Percentiles rank a stretch among this genome's conserved stretches.
phyloP scores from a whole-genome alignment of 2,797 vertebrate species.

The Numenius phaeopus region DNA sequence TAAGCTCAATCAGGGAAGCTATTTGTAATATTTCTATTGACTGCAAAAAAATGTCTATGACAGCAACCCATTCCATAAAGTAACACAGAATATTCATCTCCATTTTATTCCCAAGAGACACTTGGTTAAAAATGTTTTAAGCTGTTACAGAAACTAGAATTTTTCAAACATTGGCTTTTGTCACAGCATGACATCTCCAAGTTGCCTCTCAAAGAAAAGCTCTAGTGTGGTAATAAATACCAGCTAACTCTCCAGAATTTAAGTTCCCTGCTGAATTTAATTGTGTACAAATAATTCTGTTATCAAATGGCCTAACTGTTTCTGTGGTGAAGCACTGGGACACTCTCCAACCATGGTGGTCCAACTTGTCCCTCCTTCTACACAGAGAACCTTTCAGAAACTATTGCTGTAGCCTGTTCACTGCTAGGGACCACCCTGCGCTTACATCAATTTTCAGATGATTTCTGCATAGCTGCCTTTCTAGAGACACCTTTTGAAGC shows the following conservation, averaged over 20 bases:
- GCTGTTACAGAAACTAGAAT: background rate
- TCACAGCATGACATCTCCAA: background rate
- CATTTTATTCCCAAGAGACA: background rate
- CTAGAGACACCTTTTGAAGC: background rate
- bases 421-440: background rate
- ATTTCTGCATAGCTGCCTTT: background rate
- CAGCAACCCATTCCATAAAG: background rate
- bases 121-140: background rate
- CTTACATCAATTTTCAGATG: background rate
- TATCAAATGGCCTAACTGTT: background rate
- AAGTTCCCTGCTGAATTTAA: background rate
- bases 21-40: background rate
- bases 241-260: background rate
- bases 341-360: background rate
- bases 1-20: background rate
- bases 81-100: background rate
- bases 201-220: background rate
- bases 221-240: background rate
- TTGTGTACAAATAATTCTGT: background rate
- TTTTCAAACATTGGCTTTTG: background rate
- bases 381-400: background rate
- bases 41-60: background rate
- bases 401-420: background rate
- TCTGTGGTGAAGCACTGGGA: background rate
- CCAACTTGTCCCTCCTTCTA: background rate